phyloP scores from a whole-genome alignment of 2,888 invertebrate species.

The Scaptomyza tumidula region DNA sequence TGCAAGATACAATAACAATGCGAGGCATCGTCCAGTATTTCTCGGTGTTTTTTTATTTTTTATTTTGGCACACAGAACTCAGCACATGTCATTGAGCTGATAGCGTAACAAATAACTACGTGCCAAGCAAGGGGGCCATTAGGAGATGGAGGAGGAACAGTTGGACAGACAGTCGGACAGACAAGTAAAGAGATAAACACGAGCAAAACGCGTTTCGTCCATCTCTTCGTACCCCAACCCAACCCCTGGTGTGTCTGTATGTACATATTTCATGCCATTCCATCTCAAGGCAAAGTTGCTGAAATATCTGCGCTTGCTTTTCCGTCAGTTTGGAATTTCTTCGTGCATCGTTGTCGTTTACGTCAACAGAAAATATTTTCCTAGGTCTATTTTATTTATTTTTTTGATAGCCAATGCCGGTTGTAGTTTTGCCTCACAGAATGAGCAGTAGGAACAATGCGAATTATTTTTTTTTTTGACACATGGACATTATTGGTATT shows the following conservation, averaged over 20 bases:
- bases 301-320: constrained; percentile 72
- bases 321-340: constrained; percentile 78
- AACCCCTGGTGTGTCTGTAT: not conserved
- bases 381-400: constrained; percentile 23
- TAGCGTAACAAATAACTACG: constrained; percentile 65
- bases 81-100: constrained; percentile 74
- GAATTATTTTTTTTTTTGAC: constrained; percentile 25
- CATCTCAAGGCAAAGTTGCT: constrained; percentile 56
- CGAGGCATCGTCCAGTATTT: constrained; percentile 53
- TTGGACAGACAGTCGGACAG: constrained; percentile 16
- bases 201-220: constrained; percentile 14
- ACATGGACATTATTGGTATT: constrained; percentile 41
- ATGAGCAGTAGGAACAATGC: constrained; percentile 14
- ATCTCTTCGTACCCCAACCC: not conserved
- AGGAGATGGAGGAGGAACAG: constrained; percentile 15
- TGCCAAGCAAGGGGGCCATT: constrained; percentile 35
- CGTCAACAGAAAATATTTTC: constrained; percentile 64
- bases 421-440: constrained; percentile 7
- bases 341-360: constrained; percentile 66
- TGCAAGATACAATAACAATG: constrained; percentile 62
- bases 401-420: constrained; percentile 16
- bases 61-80: constrained; percentile 61
- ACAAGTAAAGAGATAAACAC: constrained; percentile 53
- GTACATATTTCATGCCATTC: constrained; percentile 2
- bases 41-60: constrained; percentile 28